A percentile compares a stretch with the other conserved stretches of the same genome.
These are phyloP conservation scores for Chorisops tibialis DNA, from an alignment of 2,888 invertebrate genomes.

Conservation along the genomic window DNA sequence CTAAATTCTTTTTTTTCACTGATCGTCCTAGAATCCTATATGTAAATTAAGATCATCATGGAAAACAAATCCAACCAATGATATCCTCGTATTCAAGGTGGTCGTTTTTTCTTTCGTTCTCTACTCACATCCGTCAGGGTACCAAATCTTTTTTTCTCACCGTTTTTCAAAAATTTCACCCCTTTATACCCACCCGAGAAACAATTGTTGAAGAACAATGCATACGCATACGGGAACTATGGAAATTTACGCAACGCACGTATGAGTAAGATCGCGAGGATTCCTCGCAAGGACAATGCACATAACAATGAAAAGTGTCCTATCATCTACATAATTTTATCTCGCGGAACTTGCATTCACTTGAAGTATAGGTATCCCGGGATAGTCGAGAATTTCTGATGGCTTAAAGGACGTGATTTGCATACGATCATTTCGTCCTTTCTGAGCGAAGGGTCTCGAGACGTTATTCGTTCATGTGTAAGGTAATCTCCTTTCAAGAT, in stretches of 20 bases:
- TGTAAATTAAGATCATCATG: constrained; percentile 16
- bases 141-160: constrained; percentile 21
- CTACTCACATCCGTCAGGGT: constrained; percentile 4
- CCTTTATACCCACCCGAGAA: constrained; percentile 9
- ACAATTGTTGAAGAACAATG: constrained; percentile 21
- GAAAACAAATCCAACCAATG: constrained; percentile 20
- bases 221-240: constrained; percentile 8
- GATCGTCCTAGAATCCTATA: background rate
- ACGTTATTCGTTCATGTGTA: constrained; percentile 5
- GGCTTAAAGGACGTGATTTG: constrained; percentile 12
- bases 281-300: constrained; percentile 17
- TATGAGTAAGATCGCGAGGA: constrained; percentile 12
- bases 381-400: background rate
- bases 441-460: background rate
- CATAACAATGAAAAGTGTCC: constrained; percentile 20
- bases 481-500: constrained; percentile 1
- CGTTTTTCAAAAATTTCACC: constrained; percentile 18
- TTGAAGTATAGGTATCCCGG: background rate
- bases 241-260: background rate
- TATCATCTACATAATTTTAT: constrained; percentile 21
- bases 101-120: constrained; percentile 9
- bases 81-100: constrained; percentile 1
- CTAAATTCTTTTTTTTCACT: background rate
- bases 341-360: constrained; percentile 11
- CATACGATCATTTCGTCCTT: constrained; percentile 10